Evolutionary conservation across 2,888 invertebrate genomes (phyloP).

Genomic region (Omphaloscelis lunosa): DNA sequence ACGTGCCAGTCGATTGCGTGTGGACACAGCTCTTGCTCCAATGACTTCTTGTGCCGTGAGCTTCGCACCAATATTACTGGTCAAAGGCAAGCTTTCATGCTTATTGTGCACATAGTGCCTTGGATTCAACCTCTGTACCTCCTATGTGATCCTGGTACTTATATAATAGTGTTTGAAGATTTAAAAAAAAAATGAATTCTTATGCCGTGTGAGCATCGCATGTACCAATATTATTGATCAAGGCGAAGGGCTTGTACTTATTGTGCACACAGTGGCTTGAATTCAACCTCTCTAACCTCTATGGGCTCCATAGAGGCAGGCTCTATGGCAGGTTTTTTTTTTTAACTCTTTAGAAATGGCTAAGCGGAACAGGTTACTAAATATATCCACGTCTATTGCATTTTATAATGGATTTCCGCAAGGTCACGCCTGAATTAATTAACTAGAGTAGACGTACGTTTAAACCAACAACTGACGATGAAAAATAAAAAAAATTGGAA

Average conservation of each 20-base stretch:
- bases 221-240: slow-evolving; percentile 27
- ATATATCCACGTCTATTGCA: no score
- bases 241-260: slow-evolving; percentile 7
- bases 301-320: no score
- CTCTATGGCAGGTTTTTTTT: no score
- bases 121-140: neutral
- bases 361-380: no score
- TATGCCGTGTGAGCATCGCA: slow-evolving; percentile 13
- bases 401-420: no score
- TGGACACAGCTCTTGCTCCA: slow-evolving; percentile 58
- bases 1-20: slow-evolving; percentile 48
- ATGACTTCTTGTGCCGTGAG: slow-evolving; percentile 54
- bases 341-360: no score
- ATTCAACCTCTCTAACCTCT: neutral
- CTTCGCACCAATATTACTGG: slow-evolving; percentile 28
- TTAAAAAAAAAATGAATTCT: slow-evolving; percentile 61
- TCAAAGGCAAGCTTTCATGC: slow-evolving; percentile 23
- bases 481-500: no score
- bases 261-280: slow-evolving; percentile 8
- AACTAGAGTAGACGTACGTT: neutral
- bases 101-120: slow-evolving; percentile 23
- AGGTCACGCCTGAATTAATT: no score
- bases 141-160: neutral
- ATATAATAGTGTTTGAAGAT: neutral
- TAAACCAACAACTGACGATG: neutral